A percentile compares a stretch with the other conserved stretches of the same genome.
Conservation (phyloP, 2,888 invertebrate genomes). For the Bembecia ichneumoniformis region DNA sequence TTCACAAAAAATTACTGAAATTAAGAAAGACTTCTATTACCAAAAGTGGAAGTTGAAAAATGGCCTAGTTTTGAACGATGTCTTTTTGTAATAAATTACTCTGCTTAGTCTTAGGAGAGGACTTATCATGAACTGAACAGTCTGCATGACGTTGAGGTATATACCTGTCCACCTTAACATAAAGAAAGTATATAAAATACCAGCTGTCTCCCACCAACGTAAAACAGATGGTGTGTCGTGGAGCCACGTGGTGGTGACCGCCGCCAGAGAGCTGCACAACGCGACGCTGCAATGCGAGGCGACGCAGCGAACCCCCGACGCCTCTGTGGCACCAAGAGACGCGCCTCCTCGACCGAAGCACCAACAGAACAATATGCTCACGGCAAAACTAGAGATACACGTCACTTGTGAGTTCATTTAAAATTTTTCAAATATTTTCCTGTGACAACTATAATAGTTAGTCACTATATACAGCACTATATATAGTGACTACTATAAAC, state of each 20-base stretch:
- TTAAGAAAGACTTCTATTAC: no score
- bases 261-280: conserved; percentile 88
- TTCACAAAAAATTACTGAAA: no score
- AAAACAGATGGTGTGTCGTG: conserved; percentile 47
- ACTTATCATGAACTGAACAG: no score
- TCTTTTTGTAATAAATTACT: no score
- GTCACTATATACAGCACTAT: no score
- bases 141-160: no score
- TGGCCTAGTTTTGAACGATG: no score
- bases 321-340: conserved; percentile 47
- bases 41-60: no score
- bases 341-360: conserved; percentile 73
- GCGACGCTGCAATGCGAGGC: conserved; percentile 87
- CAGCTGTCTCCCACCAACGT: neutral
- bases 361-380: conserved; percentile 24
- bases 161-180: neutral
- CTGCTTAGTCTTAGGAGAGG: no score
- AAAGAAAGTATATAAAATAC: neutral
- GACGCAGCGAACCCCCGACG: conserved; percentile 74
- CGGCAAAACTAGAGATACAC: conserved; percentile 56
- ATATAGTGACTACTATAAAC: neutral
- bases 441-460: no score
- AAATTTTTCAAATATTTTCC: no score
- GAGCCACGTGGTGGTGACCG: conserved; percentile 77
- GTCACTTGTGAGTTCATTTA: conserved; percentile 51